Base-by-base conservation (phyloP, 2,113 vertebrate genomes). In the Jacana jacana region DNA sequence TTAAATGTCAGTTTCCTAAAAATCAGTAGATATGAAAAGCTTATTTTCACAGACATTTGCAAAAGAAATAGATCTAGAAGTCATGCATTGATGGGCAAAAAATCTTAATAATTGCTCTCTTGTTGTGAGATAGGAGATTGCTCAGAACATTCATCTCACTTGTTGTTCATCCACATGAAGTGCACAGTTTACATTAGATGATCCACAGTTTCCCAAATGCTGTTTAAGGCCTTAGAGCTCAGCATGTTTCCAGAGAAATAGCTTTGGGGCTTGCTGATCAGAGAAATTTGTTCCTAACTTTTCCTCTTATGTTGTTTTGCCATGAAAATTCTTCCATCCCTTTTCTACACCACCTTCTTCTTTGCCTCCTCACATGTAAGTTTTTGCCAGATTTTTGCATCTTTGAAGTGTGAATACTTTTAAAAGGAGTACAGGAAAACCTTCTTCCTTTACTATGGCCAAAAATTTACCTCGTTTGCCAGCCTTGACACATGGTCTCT, bases 1-100 rank as follows among this genome's bases (percentile, higher is more conserved):
- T 72, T 60, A 91, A 89, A 73, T 86, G 12, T 82, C 35, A 17
- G 5, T 89, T 93, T 42, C 46, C 20, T 92, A 94, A 84, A 89
- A 95, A 85, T 52, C 55, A 93, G 40, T n/a, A 86, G 49, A 55
- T 35, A 55, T n/a, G 8, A 83, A 92, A 92, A 75, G 1, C 17
- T 91, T 81, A 48, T 81, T 93, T 97, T 83, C 84, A 72, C n/a
- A 93, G 65, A 66, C 19, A 71, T 73, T 72, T 90, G 49, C 63
- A 46, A 87, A 82, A 86, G 44, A 91, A 84, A 55, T 78, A 42
- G 33, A 33, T 71, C 58, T 49, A 46, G 25, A 83, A 90, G 42
- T 90, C 64, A 44, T 44, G 19, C 33, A 31, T 4, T 77, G 30
- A 58, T 86, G 52, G 76, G 3, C 49, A 89, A 85, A 64, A 25